A percentile compares a stretch with the other conserved stretches of the same genome.
These are phyloP conservation scores for Propsilocerus akamusi DNA, from an alignment of 1,140 invertebrate genomes.

Conservation along the genomic window DNA sequence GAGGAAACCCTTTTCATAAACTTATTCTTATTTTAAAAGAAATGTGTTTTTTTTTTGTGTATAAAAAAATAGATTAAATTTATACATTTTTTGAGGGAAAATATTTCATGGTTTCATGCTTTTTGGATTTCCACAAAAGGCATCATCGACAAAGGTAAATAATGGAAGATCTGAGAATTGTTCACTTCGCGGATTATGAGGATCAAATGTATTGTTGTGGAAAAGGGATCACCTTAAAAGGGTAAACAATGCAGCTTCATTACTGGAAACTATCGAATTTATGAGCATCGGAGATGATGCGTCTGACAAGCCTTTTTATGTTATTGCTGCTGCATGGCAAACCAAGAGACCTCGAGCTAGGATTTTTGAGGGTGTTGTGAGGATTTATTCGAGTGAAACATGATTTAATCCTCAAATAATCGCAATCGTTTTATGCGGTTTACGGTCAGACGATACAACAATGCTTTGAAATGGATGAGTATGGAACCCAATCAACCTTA, in stretches of 20 bases:
- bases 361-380: not conserved
- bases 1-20: not conserved
- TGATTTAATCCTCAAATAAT: not conserved
- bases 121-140: not conserved
- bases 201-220: no score
- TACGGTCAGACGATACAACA: not conserved
- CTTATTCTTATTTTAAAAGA: not conserved
- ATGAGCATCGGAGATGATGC: no score
- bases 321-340: not conserved
- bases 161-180: not conserved
- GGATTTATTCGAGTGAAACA: not conserved
- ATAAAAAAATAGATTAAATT: not conserved
- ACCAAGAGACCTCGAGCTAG: no score
- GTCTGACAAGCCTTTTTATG: not conserved
- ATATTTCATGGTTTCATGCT: not conserved
- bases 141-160: not conserved
- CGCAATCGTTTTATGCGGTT: not conserved
- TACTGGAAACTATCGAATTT: constrained; percentile 1
- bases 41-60: not conserved
- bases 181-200: not conserved
- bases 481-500: not conserved
- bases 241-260: not conserved
- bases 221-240: constrained; percentile 1
- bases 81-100: no score
- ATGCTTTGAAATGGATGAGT: not conserved